Percentiles rank a stretch among this genome's conserved stretches.
phyloP scores from a whole-genome alignment of 37 sponge, comb jelly and placozoan genomes.

The Beroe forskalii region DNA sequence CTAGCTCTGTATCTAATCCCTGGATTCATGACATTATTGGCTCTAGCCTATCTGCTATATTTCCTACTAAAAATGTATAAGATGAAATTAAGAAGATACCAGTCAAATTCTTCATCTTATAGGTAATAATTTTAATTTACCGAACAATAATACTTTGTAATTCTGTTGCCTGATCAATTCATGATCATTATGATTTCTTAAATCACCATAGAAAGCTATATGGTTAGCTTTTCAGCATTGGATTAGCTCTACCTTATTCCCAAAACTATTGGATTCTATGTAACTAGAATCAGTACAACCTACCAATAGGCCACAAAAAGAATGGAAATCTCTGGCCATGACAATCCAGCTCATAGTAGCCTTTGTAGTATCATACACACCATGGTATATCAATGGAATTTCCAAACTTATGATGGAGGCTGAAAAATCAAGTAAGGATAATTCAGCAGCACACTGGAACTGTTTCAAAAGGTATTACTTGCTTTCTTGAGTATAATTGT shows the following conservation, averaged over 20 bases:
- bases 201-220: too few species aligned
- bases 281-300: background rate
- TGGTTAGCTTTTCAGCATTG: too few species aligned
- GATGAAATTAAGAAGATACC: background rate
- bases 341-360: background rate
- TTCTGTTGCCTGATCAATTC: background rate
- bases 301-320: conserved; percentile 11
- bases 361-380: conserved; percentile 24
- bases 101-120: background rate
- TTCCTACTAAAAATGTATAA: conserved; percentile 24
- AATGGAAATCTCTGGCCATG: conserved; percentile 5
- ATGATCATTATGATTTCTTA: too few species aligned
- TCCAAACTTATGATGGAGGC: background rate
- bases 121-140: background rate
- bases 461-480: background rate
- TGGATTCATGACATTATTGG: background rate
- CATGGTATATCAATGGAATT: conserved; percentile 59
- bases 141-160: background rate
- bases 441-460: background rate
- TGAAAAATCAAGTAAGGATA: background rate
- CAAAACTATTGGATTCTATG: too few species aligned
- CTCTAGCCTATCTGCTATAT: background rate
- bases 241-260: too few species aligned
- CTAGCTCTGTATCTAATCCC: conserved; percentile 17
- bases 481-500: background rate